phyloP scores from a whole-genome alignment of 2,888 invertebrate species.

The Sarcophaga carnaria region DNA sequence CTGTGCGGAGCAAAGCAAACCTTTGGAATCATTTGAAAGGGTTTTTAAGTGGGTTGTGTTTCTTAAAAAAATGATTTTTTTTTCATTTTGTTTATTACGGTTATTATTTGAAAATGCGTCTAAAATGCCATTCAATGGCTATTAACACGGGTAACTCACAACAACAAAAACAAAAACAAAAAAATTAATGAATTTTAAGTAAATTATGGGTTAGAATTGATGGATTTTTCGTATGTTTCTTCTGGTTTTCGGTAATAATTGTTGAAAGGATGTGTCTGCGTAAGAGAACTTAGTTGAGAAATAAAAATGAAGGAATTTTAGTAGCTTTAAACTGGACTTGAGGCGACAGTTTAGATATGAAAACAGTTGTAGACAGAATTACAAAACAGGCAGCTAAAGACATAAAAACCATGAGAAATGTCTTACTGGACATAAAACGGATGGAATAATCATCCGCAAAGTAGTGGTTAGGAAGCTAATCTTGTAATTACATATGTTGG shows the following conservation, averaged over 20 bases:
- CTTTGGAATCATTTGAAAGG: constrained; percentile 39
- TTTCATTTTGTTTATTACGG: no score
- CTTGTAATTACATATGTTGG: no score
- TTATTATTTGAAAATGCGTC: constrained; percentile 39
- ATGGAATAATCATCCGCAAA: no score
- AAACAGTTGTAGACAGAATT: no score
- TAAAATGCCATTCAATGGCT: constrained; percentile 55
- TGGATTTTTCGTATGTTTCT: constrained; percentile 20
- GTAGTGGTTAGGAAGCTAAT: no score
- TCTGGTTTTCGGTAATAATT: neutral
- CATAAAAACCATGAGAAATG: no score
- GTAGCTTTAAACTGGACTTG: no score
- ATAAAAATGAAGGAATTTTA: no score
- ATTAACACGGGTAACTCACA: constrained; percentile 31
- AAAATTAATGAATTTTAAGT: constrained; percentile 39
- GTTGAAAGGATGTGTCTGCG: constrained; percentile 28
- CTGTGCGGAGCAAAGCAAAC: neutral
- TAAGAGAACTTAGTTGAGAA: neutral
- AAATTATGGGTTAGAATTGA: constrained; percentile 63
- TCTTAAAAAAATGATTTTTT: constrained; percentile 11
- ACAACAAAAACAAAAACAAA: constrained; percentile 1
- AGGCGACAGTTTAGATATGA: no score
- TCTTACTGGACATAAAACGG: no score
- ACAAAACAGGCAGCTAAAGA: no score
- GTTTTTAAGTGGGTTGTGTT: constrained; percentile 55